These are phyloP conservation scores for Macrophya annulata DNA, from an alignment of 2,888 invertebrate species.

Conservation along the genomic window DNA sequence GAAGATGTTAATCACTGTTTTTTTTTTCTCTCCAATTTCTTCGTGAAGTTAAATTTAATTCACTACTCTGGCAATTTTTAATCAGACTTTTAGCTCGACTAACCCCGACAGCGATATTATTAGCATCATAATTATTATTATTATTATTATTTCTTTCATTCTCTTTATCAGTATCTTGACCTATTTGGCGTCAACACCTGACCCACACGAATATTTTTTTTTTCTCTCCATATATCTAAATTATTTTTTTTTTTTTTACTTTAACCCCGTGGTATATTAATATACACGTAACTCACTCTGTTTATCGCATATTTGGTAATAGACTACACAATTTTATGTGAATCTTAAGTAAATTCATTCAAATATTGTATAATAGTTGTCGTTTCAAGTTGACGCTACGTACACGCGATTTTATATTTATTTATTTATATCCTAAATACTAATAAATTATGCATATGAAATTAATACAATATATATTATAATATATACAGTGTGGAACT, in stretches of 20 bases:
- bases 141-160: background rate
- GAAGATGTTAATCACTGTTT: background rate
- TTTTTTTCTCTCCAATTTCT: background rate
- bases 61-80: background rate
- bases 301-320: background rate
- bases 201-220: slow-evolving; percentile 27
- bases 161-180: background rate
- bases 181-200: slow-evolving; percentile 13
- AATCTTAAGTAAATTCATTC: slow-evolving; percentile 1
- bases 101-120: background rate
- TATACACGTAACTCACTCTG: background rate
- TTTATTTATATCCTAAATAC: no score
- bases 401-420: no score
- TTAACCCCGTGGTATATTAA: background rate
- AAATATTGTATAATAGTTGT: background rate
- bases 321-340: background rate
- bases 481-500: no score
- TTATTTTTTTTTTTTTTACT: background rate
- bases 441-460: no score
- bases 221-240: background rate
- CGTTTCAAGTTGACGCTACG: no score
- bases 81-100: background rate
- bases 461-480: no score
- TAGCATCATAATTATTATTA: background rate
- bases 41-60: background rate